Base-by-base conservation (phyloP, 2,113 vertebrate genomes). In the Phyllopteryx taeniolatus region DNA sequence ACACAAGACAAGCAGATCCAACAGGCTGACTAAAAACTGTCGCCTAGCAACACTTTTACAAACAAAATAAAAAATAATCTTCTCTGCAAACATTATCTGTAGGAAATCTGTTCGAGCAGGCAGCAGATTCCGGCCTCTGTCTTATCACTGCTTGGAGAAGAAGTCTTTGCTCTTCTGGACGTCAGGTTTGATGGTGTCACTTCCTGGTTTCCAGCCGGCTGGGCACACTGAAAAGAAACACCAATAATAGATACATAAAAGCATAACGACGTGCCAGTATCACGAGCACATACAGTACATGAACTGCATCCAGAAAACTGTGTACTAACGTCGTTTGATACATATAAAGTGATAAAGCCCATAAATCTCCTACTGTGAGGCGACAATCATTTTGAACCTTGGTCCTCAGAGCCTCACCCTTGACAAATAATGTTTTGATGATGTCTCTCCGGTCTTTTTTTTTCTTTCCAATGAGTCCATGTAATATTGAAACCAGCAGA, bases 101-200 rank as follows among this genome's bases (percentile, higher is more conserved):
- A 79, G 76, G 51, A 75, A 74, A 83, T 83, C 78, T 83, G 46
- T 78, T 89, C 88, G 49, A 90, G 80, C 64, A 89, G 68, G 56
- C 75, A 22, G 74, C 86, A 90, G 62, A 88, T 64, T 70, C 7
- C 19, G 47, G 84, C 62, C 13, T 67, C 76, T 60, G 51, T 9
- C 64, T 91, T 90, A 94, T 73, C 93, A 91, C 79, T 98, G 95
- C 89, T 99, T 98, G 85, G 96, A 92, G 73, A 99, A 99, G 90
- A 95, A 99, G 72, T 98, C 96, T 94, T 95, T 98, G 83, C 98
- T 99, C 80, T 96, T 94, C 85, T 95, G 86, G 85, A 98, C 87
- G 63, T 98, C 96, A 17, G 98, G 98, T 85, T 98, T 99, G 94
- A 99, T 99, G 68, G 96, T 97, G 89, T 99, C 98, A 83, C 93